phyloP scores from a whole-genome alignment of 1,140 invertebrate genomes.

The Dufourea novaeangliae region DNA sequence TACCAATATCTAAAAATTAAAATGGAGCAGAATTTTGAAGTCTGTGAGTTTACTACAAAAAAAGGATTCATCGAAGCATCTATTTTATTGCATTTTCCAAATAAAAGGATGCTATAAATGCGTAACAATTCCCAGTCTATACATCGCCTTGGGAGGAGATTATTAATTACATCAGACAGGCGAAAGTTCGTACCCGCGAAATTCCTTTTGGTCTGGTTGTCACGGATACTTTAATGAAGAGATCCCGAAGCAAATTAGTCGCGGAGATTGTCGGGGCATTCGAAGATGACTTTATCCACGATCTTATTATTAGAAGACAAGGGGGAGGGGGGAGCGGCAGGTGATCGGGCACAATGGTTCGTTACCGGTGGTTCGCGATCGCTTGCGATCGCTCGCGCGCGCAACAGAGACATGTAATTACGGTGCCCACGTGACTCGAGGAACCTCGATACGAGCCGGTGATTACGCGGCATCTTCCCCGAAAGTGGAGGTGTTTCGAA shows the following conservation, averaged over 20 bases:
- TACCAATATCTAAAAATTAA: no score
- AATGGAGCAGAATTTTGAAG: no score
- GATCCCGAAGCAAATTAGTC: constrained; percentile 12
- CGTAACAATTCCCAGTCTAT: no score
- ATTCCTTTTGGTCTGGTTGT: not conserved
- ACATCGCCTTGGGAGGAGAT: not conserved
- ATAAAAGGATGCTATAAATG: no score
- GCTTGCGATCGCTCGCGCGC: not conserved
- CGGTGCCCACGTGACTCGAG: constrained; percentile 32
- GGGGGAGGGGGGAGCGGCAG: not conserved
- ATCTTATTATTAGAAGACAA: constrained; percentile 29
- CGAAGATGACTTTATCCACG: constrained; percentile 15
- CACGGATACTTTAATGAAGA: not conserved
- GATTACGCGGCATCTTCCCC: constrained; percentile 23
- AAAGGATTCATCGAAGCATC: no score
- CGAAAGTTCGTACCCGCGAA: not conserved
- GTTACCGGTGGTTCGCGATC: no score
- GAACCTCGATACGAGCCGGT: constrained; percentile 29
- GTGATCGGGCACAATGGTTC: constrained; percentile 24
- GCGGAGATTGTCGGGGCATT: not conserved
- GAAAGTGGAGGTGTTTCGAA: constrained; percentile 21
- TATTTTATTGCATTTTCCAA: no score
- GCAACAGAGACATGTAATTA: constrained; percentile 29
- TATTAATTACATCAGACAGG: not conserved
- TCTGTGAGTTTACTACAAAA: no score